These are phyloP conservation scores for Psittacula echo DNA, from an alignment of 2,797 vertebrate species.

Conservation along the genomic window DNA sequence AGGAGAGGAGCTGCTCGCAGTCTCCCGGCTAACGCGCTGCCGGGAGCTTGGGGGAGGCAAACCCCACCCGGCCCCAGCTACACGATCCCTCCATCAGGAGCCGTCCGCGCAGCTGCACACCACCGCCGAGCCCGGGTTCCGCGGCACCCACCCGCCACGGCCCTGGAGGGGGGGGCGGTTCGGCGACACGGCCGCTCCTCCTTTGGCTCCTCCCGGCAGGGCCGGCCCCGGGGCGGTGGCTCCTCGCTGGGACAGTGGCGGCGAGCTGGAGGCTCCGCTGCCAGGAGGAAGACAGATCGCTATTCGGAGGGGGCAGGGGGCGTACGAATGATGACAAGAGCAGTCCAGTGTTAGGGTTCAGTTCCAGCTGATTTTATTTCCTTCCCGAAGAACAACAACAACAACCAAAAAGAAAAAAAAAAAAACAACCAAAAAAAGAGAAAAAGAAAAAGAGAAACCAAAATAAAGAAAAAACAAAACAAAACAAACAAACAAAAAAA, in stretches of 20 bases:
- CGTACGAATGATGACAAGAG: conserved; percentile 73
- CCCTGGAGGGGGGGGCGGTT: not conserved
- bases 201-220: not conserved
- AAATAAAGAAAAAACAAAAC: conserved; percentile 35
- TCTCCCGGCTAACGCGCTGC: not conserved
- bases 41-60: rapidly evolving
- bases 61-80: not conserved
- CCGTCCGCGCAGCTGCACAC: not conserved
- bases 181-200: not conserved
- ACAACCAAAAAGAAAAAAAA: not conserved
- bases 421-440: no score
- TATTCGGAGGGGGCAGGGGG: not conserved
- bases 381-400: conserved; percentile 89
- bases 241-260: not conserved
- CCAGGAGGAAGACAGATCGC: not conserved
- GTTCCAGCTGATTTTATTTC: conserved; percentile 99
- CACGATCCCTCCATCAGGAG: not conserved
- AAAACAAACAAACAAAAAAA: not conserved
- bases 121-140: not conserved
- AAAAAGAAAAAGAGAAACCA: not conserved
- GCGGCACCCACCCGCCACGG: not conserved
- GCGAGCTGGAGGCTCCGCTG: not conserved
- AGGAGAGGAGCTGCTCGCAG: no score
- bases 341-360: conserved; percentile 88
- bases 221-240: not conserved